phyloP scores from a whole-genome alignment of 2,888 invertebrate genomes.

The Itoplectis maculator region DNA sequence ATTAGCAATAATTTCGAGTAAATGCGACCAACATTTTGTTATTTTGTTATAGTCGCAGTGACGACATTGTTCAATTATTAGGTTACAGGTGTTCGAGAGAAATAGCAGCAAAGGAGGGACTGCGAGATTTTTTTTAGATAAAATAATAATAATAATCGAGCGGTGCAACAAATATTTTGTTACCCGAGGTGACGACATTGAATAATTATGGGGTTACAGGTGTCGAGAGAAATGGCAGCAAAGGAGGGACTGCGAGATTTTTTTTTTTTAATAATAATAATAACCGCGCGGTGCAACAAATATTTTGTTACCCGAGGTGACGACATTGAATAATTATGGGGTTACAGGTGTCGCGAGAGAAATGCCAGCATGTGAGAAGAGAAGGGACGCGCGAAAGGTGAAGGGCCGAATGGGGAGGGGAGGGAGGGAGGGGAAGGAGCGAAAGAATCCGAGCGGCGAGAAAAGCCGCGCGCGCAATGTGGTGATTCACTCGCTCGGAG shows the following conservation, averaged over 20 bases:
- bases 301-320: not conserved
- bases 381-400: not conserved
- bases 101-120: not conserved
- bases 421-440: not conserved
- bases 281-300: no score
- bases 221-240: not conserved
- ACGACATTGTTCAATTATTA: not conserved
- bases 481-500: conserved; percentile 16
- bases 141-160: no score
- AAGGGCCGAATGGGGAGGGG: not conserved
- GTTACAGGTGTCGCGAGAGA: not conserved
- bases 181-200: not conserved
- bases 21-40: no score
- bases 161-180: no score
- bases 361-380: not conserved
- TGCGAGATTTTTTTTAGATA: no score
- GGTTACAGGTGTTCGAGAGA: not conserved
- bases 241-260: not conserved
- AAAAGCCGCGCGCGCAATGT: conserved; percentile 13
- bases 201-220: not conserved
- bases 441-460: conserved; percentile 17
- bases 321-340: not conserved
- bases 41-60: not conserved
- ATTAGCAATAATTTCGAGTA: no score
- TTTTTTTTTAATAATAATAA: no score